Percentiles rank a stretch among this genome's conserved stretches.
Evolutionary conservation across 2,797 vertebrate species (phyloP).

Genomic region (Helostoma temminkii): DNA sequence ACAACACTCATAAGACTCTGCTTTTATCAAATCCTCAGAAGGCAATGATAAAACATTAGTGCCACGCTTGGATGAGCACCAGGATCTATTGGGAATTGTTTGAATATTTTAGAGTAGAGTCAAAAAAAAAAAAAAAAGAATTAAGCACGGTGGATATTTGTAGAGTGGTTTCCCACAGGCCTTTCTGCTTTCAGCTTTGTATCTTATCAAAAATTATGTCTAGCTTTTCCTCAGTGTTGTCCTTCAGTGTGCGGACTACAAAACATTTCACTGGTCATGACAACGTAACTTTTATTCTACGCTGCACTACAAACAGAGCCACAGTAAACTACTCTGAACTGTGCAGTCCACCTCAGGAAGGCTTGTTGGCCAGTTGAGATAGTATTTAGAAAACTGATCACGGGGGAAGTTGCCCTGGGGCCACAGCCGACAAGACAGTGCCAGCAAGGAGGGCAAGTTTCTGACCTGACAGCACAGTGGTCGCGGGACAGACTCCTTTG

Average conservation of each 20-base stretch:
- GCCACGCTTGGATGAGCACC: constrained; percentile 70
- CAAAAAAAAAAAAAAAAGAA: constrained; percentile 47
- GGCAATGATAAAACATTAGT: constrained; percentile 77
- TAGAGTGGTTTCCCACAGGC: constrained; percentile 79
- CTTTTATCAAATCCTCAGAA: constrained; percentile 77
- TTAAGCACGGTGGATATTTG: constrained; percentile 78
- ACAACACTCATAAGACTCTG: constrained; percentile 76
- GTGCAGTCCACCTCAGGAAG: constrained; percentile 26
- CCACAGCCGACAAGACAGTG: constrained; percentile 44
- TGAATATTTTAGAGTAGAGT: constrained; percentile 72
- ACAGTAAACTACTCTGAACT: constrained; percentile 40
- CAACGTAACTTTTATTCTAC: too few species aligned
- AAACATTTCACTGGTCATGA: constrained; percentile 64
- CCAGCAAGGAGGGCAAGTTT: constrained; percentile 36
- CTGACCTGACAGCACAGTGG: constrained; percentile 65
- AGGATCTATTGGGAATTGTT: constrained; percentile 74
- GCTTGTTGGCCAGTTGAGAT: constrained; percentile 24
- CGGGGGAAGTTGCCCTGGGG: constrained; percentile 43
- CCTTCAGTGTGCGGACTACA: constrained; percentile 71
- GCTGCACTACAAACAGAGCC: too few species aligned
- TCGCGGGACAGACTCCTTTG: constrained; percentile 36
- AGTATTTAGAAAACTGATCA: constrained; percentile 54
- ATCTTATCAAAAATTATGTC: constrained; percentile 80
- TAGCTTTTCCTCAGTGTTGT: constrained; percentile 70
- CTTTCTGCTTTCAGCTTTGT: constrained; percentile 62